A percentile compares a stretch with the other conserved stretches of the same genome.
phyloP scores from a whole-genome alignment of 2,797 vertebrate genomes.

The Cossypha niveicapilla region DNA sequence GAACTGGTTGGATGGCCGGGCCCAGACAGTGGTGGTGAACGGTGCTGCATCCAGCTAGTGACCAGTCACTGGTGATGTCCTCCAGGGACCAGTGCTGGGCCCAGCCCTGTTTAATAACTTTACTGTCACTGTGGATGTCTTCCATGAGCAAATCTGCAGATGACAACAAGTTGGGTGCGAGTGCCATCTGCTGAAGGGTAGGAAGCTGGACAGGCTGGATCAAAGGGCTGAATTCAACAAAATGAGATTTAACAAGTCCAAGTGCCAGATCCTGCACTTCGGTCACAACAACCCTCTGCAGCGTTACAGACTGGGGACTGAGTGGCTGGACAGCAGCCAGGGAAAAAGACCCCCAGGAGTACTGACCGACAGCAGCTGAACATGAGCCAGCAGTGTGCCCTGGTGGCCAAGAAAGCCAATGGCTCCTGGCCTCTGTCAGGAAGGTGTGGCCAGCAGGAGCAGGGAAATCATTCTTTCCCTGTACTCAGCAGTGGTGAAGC shows the following conservation, averaged over 20 bases:
- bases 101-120: neutral
- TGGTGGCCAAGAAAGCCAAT: neutral
- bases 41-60: neutral
- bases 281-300: neutral
- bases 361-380: neutral
- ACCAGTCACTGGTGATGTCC: neutral
- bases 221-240: neutral
- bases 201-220: neutral
- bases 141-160: neutral
- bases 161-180: neutral
- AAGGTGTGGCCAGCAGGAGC: neutral
- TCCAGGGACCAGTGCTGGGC: neutral
- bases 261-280: neutral
- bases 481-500: neutral
- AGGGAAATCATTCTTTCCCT: neutral
- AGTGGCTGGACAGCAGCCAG: neutral
- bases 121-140: neutral
- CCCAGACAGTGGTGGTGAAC: neutral
- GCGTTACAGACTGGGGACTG: neutral
- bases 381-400: neutral
- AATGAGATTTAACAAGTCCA: neutral
- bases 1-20: rapidly evolving
- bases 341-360: neutral
- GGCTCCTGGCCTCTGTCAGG: neutral
- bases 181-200: neutral